Base-by-base conservation (phyloP, 2,888 invertebrate genomes). In the Stenchaetothrips biformis region DNA sequence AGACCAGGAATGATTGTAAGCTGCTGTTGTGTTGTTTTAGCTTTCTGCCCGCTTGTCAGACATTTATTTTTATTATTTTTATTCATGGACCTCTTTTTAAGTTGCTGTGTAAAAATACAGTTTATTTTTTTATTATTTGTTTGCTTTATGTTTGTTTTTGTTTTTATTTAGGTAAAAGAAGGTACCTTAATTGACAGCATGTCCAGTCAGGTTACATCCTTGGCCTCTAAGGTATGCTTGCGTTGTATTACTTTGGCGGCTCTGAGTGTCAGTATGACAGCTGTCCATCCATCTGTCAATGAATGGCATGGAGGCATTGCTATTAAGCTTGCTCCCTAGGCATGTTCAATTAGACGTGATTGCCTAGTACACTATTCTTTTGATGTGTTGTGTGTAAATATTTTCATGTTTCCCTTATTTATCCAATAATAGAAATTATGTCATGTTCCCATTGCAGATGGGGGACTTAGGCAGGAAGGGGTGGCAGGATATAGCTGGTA, bases 111-210 rank as follows among this genome's bases (percentile, higher is more conserved):
- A 53, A 2, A 37, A 37, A 37, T 4, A 13, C 13, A 59, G 67
- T 21, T 21, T 7, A 4, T 21, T 11, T 21, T 59, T 59, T 53
- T 18, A 9, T 18, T 21, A 16, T 77, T 77, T 48, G 48, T 78
- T 78, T 78, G 8, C 47, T 13, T 13, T 11, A 78, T 37, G 78
- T 67, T 77, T 79, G 7, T 49, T 78, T 80, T 78, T n/a, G 25
- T 78, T 85, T 82, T 82, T 82, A 80, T 83, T 82, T 53, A 92
- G 92, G 92, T 92, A 85, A 92, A 91, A 88, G 92, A 92, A 84
- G 92, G 92, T 86, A 90, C 89, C 84, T 88, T 92, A 85, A 88
- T 92, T 87, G 92, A 92, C 85, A 91, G 90, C 84, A 90, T 92
- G 85, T 89, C 90, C 83, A 86, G 87, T 83, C 91, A 92, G 86